phyloP scores from a whole-genome alignment of 2,888 invertebrate species.

The Eurois occulta region DNA sequence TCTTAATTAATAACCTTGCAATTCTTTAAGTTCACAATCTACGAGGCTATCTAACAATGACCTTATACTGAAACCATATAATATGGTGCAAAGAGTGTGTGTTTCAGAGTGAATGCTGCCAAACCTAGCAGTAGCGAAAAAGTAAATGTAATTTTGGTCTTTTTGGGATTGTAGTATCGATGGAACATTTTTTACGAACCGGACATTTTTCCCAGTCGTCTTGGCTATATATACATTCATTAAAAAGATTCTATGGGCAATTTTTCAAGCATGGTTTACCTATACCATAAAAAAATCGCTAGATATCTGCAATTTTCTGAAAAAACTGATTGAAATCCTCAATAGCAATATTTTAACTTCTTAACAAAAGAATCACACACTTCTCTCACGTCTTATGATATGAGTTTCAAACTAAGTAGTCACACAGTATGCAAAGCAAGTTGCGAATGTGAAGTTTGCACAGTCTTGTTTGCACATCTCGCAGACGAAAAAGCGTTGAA shows the following conservation, averaged over 20 bases:
- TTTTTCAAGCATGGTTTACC: not conserved
- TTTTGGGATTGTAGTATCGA: not conserved
- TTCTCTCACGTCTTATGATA: not conserved
- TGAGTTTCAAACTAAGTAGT: conserved; percentile 5
- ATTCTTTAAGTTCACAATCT: conserved; percentile 6
- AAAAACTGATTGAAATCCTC: not conserved
- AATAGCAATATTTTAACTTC: not conserved
- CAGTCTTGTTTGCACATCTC: conserved; percentile 33
- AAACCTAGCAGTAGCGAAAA: not conserved
- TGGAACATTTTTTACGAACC: not conserved
- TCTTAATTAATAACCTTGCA: too few relatives aligned
- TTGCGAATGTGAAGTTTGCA: conserved; percentile 19
- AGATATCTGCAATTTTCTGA: not conserved
- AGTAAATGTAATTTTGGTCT: not conserved
- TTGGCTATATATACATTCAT: not conserved
- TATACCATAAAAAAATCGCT: not conserved
- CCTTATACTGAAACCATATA: not conserved
- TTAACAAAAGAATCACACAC: not conserved
- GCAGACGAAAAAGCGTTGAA: conserved; percentile 23
- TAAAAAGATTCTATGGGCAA: not conserved
- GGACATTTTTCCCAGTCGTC: not conserved
- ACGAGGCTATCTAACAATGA: not conserved
- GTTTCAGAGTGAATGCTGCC: not conserved
- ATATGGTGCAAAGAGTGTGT: not conserved
- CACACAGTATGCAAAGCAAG: conserved; percentile 11